A percentile compares a stretch with the other conserved stretches of the same genome.
These are phyloP conservation scores for Perodicticus potto DNA, from an alignment of 2,797 vertebrate genomes.

Conservation along the genomic window DNA sequence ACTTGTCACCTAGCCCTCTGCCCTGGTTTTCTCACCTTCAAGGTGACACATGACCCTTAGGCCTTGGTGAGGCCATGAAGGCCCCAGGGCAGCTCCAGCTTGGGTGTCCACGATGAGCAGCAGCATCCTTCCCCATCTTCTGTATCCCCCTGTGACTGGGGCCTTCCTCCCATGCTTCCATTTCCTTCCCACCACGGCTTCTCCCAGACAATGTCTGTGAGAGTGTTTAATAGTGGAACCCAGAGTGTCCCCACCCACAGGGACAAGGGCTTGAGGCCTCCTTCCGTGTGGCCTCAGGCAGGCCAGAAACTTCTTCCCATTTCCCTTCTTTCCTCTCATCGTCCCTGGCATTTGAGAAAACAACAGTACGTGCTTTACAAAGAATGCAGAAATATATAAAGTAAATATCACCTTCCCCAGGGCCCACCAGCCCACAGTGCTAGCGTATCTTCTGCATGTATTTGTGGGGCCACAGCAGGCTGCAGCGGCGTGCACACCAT, in stretches of 20 bases:
- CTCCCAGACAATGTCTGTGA: not conserved
- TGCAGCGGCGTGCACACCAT: rapidly evolving
- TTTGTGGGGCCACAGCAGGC: not conserved
- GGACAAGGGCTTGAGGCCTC: not conserved
- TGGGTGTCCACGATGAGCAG: no score
- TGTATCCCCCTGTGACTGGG: not conserved
- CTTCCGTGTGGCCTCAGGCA: not conserved
- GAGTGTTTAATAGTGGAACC: not conserved
- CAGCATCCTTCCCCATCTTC: not conserved
- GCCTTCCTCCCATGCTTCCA: not conserved
- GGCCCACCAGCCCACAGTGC: not conserved
- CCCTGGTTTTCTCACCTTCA: not conserved
- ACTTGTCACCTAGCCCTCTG: not conserved
- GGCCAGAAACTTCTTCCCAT: not conserved
- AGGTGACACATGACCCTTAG: not conserved
- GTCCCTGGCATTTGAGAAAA: no score
- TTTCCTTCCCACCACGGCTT: not conserved
- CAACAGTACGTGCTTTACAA: no score
- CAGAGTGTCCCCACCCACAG: not conserved
- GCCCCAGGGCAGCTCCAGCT: not conserved
- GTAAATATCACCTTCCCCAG: no score
- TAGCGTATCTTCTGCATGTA: rapidly evolving
- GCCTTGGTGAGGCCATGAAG: not conserved
- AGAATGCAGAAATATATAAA: not conserved
- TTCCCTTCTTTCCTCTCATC: not conserved